Base-by-base conservation (phyloP, 2,113 vertebrate genomes). In the Prionailurus bengalensis region DNA sequence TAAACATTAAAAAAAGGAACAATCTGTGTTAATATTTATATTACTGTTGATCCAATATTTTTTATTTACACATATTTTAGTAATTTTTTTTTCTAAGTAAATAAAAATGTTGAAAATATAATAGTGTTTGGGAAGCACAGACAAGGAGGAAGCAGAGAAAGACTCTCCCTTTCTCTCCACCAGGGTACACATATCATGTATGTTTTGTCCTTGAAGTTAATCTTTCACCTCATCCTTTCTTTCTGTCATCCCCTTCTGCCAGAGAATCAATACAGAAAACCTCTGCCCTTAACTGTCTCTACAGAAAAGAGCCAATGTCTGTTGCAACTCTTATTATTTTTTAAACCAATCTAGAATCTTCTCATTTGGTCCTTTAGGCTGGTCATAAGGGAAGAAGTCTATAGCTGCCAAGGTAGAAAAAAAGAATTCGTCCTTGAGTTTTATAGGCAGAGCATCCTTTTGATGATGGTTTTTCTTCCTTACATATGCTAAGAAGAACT, bases 91-190 rank as follows among this genome's bases (percentile, higher is more conserved):
- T 97, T 95, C 95, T 97, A 97, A 95, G 94, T 98, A 98, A 98
- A 98, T 96, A 98, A 94, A 97, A 98, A 98, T 0, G 87, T 91
- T 98, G 97, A 98, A 98, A 98, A 97, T 94, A 98, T 51, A 85
- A 90, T 0, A 7, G 39, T 91, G 80, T 74, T 87, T 80, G 90
- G 93, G 94, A 95, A 97, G 8, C 13, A 11, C 11, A 16, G 19
- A 1, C 17, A 74, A 73, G 13, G 13, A 80, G 8, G 17, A 73
- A 58, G 29, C 14, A 63, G 33, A 25, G 17, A 42, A 79, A 58
- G 39, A 65, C 63, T 19, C 4, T 51, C 36, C 42, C 3, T 51
- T 78, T 76, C 23, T 5, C 21, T 91, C 74, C 12, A 0, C 51
- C 31, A 25, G 15, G 51, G 8, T 13, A 8, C 2, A 4, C 33